Evolutionary conservation across 2,113 vertebrate genomes (phyloP).

Genomic region (Campylorhamphus procurvoides): DNA sequence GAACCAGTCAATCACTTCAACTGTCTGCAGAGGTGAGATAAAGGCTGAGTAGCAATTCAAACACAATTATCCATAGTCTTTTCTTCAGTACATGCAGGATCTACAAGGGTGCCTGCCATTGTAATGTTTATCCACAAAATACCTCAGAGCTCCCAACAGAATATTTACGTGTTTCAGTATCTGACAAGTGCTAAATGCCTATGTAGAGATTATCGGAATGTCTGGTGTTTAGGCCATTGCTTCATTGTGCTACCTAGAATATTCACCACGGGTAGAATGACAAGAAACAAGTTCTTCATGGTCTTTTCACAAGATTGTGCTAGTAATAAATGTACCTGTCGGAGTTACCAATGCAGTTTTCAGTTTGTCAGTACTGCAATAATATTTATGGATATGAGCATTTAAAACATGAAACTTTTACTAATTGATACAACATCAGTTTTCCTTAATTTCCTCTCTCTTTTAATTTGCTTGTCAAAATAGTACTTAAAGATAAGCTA

Average conservation of each 20-base stretch:
- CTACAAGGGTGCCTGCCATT: background rate
- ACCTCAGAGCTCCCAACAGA: background rate
- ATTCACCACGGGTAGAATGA: background rate
- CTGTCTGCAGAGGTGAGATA: background rate
- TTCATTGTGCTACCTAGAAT: background rate
- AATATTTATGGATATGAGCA: background rate
- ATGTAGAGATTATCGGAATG: background rate
- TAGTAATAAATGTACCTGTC: background rate
- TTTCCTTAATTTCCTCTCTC: background rate
- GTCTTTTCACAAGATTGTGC: background rate
- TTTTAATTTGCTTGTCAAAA: background rate
- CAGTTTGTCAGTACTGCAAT: background rate
- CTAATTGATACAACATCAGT: background rate
- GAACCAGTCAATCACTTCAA: background rate
- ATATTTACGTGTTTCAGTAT: background rate
- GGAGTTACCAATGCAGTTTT: background rate
- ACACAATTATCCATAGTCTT: background rate
- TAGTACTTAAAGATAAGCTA: background rate
- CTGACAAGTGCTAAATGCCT: background rate
- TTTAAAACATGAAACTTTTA: background rate
- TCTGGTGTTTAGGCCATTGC: background rate
- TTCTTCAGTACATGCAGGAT: background rate
- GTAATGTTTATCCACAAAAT: background rate
- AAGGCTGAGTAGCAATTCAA: background rate
- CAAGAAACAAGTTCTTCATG: background rate